Evolutionary conservation across 2,797 vertebrate genomes (phyloP).

Genomic region (Brachyalestes nurse): DNA sequence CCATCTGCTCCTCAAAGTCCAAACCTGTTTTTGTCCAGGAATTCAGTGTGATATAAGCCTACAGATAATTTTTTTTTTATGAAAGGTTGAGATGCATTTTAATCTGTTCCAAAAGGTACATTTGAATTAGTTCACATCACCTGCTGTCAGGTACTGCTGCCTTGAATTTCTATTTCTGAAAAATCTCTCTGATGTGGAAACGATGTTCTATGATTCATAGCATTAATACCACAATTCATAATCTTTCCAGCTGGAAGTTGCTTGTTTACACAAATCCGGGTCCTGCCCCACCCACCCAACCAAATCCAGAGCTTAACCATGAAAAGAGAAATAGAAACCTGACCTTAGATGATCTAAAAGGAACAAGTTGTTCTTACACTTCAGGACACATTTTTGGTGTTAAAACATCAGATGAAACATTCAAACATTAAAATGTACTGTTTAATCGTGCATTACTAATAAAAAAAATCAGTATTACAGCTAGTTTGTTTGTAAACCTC

Average conservation of each 20-base stretch:
- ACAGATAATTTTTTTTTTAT: background rate
- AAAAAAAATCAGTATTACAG: too few relatives aligned
- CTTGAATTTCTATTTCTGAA: conserved; percentile 12
- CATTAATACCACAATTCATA: conserved; percentile 12
- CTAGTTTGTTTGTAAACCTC: background rate
- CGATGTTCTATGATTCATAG: background rate
- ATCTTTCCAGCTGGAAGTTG: conserved; percentile 13
- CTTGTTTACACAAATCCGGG: conserved; percentile 12
- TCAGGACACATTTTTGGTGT: background rate
- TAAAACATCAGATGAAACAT: background rate
- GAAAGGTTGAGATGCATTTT: too few relatives aligned
- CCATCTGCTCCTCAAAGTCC: background rate
- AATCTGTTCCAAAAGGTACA: too few relatives aligned
- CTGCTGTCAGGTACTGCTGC: background rate
- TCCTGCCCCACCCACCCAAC: conserved; percentile 2
- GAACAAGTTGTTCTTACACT: too few relatives aligned
- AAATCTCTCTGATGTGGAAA: background rate
- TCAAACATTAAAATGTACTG: too few relatives aligned
- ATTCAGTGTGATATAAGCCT: background rate
- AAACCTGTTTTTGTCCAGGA: background rate
- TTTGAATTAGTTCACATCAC: background rate
- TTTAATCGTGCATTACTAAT: too few relatives aligned
- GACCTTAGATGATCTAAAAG: background rate
- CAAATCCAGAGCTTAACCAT: background rate
- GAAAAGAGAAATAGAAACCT: background rate